Percentiles rank a stretch among this genome's conserved stretches.
Conservation (phyloP, 2,797 vertebrate genomes). For the Rhabdomys pumilio region DNA sequence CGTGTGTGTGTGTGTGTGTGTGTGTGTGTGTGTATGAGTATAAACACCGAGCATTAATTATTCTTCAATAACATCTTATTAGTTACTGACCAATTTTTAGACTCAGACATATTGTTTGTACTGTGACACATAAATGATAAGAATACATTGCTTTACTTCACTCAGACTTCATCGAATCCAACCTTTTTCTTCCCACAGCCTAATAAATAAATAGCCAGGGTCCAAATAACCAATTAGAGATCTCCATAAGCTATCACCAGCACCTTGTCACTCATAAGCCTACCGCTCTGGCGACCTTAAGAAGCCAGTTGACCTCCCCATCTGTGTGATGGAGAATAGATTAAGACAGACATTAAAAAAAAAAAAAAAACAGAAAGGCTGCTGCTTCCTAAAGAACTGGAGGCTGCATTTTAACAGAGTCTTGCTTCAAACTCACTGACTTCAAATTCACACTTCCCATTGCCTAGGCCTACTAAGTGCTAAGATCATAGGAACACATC, state of each 20-base stretch:
- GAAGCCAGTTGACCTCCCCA: background rate
- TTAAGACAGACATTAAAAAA: background rate
- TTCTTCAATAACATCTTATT: background rate
- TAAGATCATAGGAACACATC: background rate
- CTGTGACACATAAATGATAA: background rate
- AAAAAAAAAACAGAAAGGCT: background rate
- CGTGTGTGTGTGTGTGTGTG: too few species aligned
- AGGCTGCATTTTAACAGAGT: background rate
- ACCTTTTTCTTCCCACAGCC: background rate
- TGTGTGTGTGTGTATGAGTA: background rate
- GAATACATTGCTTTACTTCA: background rate
- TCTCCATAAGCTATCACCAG: background rate
- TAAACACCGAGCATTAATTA: background rate
- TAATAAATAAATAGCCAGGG: background rate
- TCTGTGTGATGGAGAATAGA: constrained; percentile 1
- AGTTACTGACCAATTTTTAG: background rate
- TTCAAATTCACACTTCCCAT: background rate
- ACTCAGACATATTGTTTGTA: background rate
- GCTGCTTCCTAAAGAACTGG: background rate
- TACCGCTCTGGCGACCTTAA: background rate
- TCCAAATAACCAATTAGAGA: background rate
- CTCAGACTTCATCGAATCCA: background rate
- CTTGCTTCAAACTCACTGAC: background rate
- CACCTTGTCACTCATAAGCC: background rate
- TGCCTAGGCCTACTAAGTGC: background rate